Evolutionary conservation across 2,797 vertebrate species (phyloP), one percentile per base, ranked within the genome.

Genomic region (Tragelaphus oryx): DNA sequence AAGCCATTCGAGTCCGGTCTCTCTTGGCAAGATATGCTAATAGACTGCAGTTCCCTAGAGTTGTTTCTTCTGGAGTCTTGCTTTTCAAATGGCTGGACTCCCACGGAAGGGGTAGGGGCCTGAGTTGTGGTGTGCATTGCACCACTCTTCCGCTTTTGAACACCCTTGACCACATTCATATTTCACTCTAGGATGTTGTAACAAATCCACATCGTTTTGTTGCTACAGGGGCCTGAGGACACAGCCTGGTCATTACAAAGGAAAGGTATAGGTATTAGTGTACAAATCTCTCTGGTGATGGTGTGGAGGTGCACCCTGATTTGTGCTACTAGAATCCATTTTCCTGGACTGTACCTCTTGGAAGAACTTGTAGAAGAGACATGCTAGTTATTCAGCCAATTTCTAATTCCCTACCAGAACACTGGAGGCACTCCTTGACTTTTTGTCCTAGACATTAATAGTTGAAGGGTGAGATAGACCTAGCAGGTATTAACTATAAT

Each of bases 191-290:
- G 44, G 1, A n/a, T 75, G 80, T 86, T 28, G 60, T 82, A 62
- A 96, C 76, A 55, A 80, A 37, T 86, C 81, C 30, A 28, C 30
- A 3, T 74, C 59, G 65, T 46, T 54, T 71, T 81, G 46, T 96
- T 96, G 87, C 93, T 84, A 79, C 94, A 95, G 60, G 44, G 54
- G 37, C 76, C 57, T 87, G 16, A 94, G 80, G 87, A 24, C 44
- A 68, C 10, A 46, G 59, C 46, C 76, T 86, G 52, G 33, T 57
- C 74, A 52, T 50, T 95, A 71, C 55, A 75, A 90, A 94, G 80
- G 71, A 41, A 50, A 22, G 22, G 20, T 68, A 20, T 26, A 48
- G 75, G 16, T 48, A 71, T 92, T 22, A 5, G 46, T 89, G 57
- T 86, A 10, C n/a, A 84, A 11, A 84, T 74, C n/a, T 79, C 84